Conservation (phyloP, 2,888 invertebrate genomes). For the Ectemnius lituratus region DNA sequence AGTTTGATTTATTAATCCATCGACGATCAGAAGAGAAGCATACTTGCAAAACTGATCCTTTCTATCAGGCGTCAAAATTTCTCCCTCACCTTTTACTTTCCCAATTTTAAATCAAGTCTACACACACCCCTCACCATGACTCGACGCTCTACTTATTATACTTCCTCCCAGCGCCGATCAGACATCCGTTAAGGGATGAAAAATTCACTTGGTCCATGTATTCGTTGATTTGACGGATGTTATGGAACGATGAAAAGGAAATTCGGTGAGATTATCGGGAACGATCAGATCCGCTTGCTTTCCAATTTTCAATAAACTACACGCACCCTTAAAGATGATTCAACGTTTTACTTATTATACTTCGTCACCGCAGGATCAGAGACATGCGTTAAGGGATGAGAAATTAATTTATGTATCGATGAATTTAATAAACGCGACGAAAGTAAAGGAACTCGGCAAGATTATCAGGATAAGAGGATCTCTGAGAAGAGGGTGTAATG, state of each 20-base stretch:
- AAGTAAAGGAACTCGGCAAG: no score
- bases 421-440: no score
- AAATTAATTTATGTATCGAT: neutral
- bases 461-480: no score
- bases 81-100: neutral
- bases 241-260: no score
- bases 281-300: neutral
- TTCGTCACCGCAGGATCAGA: neutral
- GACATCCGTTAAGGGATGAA: neutral
- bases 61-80: neutral
- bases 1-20: slow-evolving; percentile 63
- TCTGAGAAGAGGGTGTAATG: no score
- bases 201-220: neutral
- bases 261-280: no score
- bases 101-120: neutral
- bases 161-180: neutral
- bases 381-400: neutral
- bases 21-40: slow-evolving; percentile 33
- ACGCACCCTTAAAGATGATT: neutral
- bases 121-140: neutral
- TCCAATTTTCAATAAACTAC: neutral
- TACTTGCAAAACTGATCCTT: slow-evolving; percentile 36
- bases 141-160: neutral
- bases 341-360: neutral
- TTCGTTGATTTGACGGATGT: no score